These are phyloP conservation scores for Collichthys lucidus DNA, from an alignment of 2,113 vertebrate species.

Conservation along the genomic window DNA sequence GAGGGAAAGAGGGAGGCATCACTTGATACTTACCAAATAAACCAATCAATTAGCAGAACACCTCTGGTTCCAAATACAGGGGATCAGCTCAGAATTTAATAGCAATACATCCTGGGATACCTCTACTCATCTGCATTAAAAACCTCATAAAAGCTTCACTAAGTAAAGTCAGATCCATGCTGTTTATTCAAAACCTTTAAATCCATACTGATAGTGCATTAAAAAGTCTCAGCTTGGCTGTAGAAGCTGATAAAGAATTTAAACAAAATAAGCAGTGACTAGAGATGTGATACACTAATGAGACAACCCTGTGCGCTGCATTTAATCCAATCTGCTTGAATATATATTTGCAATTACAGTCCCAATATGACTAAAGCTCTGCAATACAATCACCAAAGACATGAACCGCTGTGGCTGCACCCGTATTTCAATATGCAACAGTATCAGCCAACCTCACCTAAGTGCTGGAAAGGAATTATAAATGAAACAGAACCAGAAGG, in stretches of 20 bases:
- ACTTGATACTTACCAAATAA: constrained; percentile 29
- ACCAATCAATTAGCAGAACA: constrained; percentile 34
- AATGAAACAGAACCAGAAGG: constrained; percentile 70
- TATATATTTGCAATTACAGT: not conserved
- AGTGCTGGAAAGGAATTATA: constrained; percentile 61
- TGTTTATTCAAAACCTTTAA: constrained; percentile 42
- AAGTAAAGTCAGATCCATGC: constrained; percentile 23
- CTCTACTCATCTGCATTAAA: constrained; percentile 27
- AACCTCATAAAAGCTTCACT: constrained; percentile 30
- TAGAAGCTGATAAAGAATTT: constrained; percentile 10
- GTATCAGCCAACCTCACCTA: constrained; percentile 32
- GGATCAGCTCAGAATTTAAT: constrained; percentile 24
- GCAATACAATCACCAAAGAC: constrained; percentile 9
- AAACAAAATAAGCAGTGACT: not conserved
- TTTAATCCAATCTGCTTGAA: not conserved
- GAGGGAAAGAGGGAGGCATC: not conserved
- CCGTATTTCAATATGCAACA: constrained; percentile 57
- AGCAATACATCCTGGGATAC: constrained; percentile 16
- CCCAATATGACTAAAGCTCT: constrained; percentile 4
- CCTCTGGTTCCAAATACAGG: not conserved
- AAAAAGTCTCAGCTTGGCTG: not conserved
- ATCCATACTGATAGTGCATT: constrained; percentile 13
- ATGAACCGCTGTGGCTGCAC: constrained; percentile 19
- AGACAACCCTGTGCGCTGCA: not conserved
- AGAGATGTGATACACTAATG: constrained; percentile 7